phyloP scores from a whole-genome alignment of 2,113 vertebrate genomes.

The Pollachius pollachius region DNA sequence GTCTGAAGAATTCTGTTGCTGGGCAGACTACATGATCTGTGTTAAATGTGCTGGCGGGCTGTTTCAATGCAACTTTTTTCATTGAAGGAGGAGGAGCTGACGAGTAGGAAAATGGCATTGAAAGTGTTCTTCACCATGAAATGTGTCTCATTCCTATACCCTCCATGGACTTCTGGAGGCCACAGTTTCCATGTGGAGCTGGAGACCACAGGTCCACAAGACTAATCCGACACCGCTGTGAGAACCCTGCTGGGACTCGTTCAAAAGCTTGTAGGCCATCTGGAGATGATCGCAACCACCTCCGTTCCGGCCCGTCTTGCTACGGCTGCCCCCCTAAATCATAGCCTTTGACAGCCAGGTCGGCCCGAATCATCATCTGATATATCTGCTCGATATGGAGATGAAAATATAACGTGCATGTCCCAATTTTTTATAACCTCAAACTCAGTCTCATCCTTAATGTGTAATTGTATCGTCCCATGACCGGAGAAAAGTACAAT shows the following conservation, averaged over 20 bases:
- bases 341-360: slow-evolving; percentile 49
- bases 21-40: too few species aligned
- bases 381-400: too few species aligned
- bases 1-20: too few species aligned
- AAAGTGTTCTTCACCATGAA: background rate
- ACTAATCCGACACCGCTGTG: slow-evolving; percentile 18
- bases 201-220: slow-evolving; percentile 25
- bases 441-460: too few species aligned
- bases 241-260: slow-evolving; percentile 24
- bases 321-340: slow-evolving; percentile 37
- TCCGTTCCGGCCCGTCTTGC: slow-evolving; percentile 28
- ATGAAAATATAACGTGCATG: background rate
- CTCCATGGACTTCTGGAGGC: slow-evolving; percentile 14
- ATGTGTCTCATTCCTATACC: background rate
- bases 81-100: too few species aligned
- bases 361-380: slow-evolving; percentile 29
- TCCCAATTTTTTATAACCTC: background rate
- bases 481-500: too few species aligned
- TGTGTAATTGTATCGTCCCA: too few species aligned
- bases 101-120: too few species aligned
- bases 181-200: background rate
- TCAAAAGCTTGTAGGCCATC: slow-evolving; percentile 50
- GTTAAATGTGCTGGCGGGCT: too few species aligned
- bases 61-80: too few species aligned
- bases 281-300: slow-evolving; percentile 58